Base-by-base conservation (phyloP, 37 sponge, comb jelly and placozoan species). In the Halichondria panicea region DNA sequence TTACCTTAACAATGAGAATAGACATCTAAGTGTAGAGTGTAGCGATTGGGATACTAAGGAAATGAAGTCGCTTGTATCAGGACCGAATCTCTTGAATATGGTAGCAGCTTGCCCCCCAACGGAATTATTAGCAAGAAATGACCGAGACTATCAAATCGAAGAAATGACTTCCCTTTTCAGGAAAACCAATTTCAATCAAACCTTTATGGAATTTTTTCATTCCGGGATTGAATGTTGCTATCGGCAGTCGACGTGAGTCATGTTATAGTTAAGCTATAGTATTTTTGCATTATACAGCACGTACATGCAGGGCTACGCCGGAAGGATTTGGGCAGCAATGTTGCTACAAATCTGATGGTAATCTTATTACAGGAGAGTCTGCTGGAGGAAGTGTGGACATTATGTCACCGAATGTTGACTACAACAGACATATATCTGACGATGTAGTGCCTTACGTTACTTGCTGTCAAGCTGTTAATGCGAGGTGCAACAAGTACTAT, bases 301-400 rank as follows among this genome's bases (percentile, higher is more conserved):
- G n/a, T n/a, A n/a, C n/a, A n/a, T n/a, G n/a, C n/a, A n/a, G n/a
- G n/a, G n/a, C n/a, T n/a, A n/a, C n/a, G n/a, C n/a, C n/a, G n/a
- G n/a, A n/a, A n/a, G n/a, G n/a, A n/a, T n/a, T n/a, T n/a, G n/a
- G n/a, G n/a, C 54, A 50, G 18, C 54, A 69, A 34, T 69, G 70
- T n/a, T 69, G 70, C 53, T 69, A 69, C 43, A 42, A 42, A 6
- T 6, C 5, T 25, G 53, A 69, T 43, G 70, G 70, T 3, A 27
- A n/a, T 69, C 70, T 69, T 27, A 34, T 69, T 6, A 5, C 12
- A 8, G 70, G 70, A 33, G 21, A 6, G 4, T 4, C n/a, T 9
- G 48, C 24, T n/a, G 70, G 70, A 22, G 70, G 70, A 4, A 69
- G 52, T 46, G 70, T 5, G 9, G 70, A 69, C 28, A 22, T 5